These are phyloP conservation scores for Blastobasis lacticolella DNA, from an alignment of 2,888 invertebrate genomes.

Conservation along the genomic window DNA sequence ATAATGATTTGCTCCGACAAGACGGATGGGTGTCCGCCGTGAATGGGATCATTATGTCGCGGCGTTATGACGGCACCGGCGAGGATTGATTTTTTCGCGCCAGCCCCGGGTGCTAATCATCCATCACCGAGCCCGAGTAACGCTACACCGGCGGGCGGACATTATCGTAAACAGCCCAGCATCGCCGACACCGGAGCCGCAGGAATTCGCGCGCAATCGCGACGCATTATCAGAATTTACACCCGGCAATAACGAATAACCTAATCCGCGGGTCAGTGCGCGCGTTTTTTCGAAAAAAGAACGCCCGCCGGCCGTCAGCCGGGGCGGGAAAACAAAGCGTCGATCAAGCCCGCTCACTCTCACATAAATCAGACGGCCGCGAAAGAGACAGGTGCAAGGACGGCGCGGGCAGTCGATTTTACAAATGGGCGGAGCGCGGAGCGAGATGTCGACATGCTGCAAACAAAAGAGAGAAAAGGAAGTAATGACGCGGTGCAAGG, in stretches of 20 bases:
- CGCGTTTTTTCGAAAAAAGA: slow-evolving; percentile 47
- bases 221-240: slow-evolving; percentile 63
- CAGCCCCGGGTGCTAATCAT: slow-evolving; percentile 40
- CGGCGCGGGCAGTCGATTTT: slow-evolving; percentile 66
- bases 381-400: slow-evolving; percentile 71
- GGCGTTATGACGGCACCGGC: slow-evolving; percentile 13
- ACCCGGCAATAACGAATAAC: slow-evolving; percentile 45
- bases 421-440: slow-evolving; percentile 71
- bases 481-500: slow-evolving; percentile 61
- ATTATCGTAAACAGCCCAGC: slow-evolving; percentile 57
- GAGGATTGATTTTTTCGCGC: slow-evolving; percentile 38
- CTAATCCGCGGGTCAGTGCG: slow-evolving; percentile 43
- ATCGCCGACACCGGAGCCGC: slow-evolving; percentile 53
- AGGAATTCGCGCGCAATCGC: slow-evolving; percentile 56
- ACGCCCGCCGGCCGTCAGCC: slow-evolving; percentile 38
- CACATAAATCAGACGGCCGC: slow-evolving; percentile 69
- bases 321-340: slow-evolving; percentile 67
- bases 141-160: slow-evolving; percentile 53
- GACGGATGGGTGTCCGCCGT: slow-evolving; percentile 31
- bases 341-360: slow-evolving; percentile 72
- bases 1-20: slow-evolving; percentile 42
- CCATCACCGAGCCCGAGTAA: slow-evolving; percentile 50
- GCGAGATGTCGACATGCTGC: slow-evolving; percentile 63
- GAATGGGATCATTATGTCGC: slow-evolving; percentile 53
- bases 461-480: slow-evolving; percentile 70